Evolutionary conservation across 1,140 invertebrate species (phyloP).

Genomic region (Formica exsecta): DNA sequence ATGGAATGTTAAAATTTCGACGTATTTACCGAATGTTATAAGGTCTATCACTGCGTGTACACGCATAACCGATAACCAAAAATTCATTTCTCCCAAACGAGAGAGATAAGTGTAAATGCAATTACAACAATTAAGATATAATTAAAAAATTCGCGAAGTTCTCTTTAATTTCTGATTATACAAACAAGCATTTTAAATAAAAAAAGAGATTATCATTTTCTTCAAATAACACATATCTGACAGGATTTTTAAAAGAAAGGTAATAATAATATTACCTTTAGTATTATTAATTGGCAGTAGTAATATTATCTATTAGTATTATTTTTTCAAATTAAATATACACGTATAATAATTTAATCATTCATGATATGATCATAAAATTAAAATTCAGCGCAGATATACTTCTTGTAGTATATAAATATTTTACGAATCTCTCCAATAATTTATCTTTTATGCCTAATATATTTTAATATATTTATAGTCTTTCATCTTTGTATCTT

Average conservation of each 20-base stretch:
- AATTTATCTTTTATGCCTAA: background rate
- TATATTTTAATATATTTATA: background rate
- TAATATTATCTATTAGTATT: too few species aligned
- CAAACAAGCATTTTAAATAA: background rate
- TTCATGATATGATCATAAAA: background rate
- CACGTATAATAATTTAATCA: background rate
- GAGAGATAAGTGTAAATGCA: conserved; percentile 23
- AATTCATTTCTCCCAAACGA: conserved; percentile 8
- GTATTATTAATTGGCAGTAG: too few species aligned
- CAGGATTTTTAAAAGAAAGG: background rate
- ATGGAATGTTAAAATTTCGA: conserved; percentile 43
- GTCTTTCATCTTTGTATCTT: background rate
- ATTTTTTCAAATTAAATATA: background rate
- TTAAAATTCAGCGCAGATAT: background rate
- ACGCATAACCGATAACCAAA: conserved; percentile 27
- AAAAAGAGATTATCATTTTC: background rate
- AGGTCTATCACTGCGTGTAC: background rate
- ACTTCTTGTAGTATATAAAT: background rate
- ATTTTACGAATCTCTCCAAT: background rate
- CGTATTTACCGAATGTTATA: conserved; percentile 43
- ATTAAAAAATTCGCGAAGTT: conserved; percentile 44
- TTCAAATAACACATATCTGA: background rate
- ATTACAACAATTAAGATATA: conserved; percentile 29
- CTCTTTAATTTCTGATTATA: background rate
- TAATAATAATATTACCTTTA: too few species aligned